Evolutionary conservation across 1,140 invertebrate species (phyloP), one percentile per base, ranked within the genome.

Genomic region (Paraescarpia echinospica): DNA sequence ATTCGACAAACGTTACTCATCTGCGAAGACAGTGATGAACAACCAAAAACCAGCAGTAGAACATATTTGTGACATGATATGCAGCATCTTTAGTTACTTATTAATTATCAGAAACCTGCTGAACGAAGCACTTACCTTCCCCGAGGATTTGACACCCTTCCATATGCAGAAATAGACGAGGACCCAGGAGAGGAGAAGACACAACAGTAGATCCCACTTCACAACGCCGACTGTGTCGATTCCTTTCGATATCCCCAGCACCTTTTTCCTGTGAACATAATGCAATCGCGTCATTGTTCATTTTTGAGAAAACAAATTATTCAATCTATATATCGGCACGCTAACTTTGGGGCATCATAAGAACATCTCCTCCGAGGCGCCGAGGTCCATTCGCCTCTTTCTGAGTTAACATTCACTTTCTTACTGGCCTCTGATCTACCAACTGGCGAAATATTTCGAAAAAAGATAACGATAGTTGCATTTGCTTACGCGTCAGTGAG

Each of bases 171-270:
- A 99, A 95, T 99, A 99, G 92, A 99, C 98, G 41, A 99, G 96
- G 88, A 99, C 96, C 96, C 99, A 99, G 41, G 99, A 98, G 0
- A 98, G 97, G 93, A 98, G 97, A 1, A 99, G 97, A 94, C 98
- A 99, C 12, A 98, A 96, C 0, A 98, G 98, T 48, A 99, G 96
- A 5, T 98, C 97, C 94, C 97, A 98, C 96, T 98, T 98, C 92
- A 99, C 97, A 0, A 97, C 97, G 0, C 98, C 99, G 96, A 99
- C 97, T 93, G 97, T 96, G 94, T 98, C 97, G 93, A 99, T 96
- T 0, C 98, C 98, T 90, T 97, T 97, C 0, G 93, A 93, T 89
- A 93, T 93, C 35, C 93, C 88, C 2, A 94, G 89, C 27, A 94
- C 93, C 34, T 92, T 88, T 31, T 33, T 34, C 88, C 92, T 92